phyloP scores from a whole-genome alignment of 2,888 invertebrate genomes.

The Cosmia trapezina region DNA sequence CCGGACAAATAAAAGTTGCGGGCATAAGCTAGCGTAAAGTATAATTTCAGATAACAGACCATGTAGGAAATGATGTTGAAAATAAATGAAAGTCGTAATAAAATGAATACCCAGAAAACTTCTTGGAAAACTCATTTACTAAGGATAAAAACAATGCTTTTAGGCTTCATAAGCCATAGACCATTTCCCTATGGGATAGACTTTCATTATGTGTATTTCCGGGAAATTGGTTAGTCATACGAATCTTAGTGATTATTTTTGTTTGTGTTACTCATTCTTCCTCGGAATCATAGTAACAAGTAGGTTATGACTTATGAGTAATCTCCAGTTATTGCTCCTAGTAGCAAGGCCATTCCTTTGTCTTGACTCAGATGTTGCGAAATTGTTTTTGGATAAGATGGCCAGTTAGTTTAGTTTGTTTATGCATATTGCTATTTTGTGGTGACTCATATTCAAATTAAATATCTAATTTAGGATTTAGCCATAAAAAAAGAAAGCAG shows the following conservation, averaged over 20 bases:
- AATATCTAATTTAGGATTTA: neutral
- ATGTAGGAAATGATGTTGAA: neutral
- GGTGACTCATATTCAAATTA: neutral
- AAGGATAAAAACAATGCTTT: constrained; percentile 25
- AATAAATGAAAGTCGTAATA: neutral
- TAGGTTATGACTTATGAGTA: constrained; percentile 50
- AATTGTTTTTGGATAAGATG: constrained; percentile 17
- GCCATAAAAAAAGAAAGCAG: no score
- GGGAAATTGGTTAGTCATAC: constrained; percentile 58
- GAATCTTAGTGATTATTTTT: constrained; percentile 44
- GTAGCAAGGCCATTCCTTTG: constrained; percentile 35
- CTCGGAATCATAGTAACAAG: constrained; percentile 47
- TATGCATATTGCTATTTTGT: neutral
- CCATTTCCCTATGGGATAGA: neutral
- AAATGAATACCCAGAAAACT: neutral
- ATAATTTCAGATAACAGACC: no score
- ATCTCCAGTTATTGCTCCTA: constrained; percentile 21
- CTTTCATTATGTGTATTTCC: constrained; percentile 1
- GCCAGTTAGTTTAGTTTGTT: neutral
- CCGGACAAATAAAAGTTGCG: no score
- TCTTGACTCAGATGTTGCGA: constrained; percentile 31
- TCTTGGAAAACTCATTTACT: constrained; percentile 2
- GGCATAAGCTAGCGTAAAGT: no score
- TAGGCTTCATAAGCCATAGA: no score
- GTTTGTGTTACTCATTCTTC: constrained; percentile 56